phyloP scores from a whole-genome alignment of 2,797 vertebrate species.

The Diplodus puntazzo region DNA sequence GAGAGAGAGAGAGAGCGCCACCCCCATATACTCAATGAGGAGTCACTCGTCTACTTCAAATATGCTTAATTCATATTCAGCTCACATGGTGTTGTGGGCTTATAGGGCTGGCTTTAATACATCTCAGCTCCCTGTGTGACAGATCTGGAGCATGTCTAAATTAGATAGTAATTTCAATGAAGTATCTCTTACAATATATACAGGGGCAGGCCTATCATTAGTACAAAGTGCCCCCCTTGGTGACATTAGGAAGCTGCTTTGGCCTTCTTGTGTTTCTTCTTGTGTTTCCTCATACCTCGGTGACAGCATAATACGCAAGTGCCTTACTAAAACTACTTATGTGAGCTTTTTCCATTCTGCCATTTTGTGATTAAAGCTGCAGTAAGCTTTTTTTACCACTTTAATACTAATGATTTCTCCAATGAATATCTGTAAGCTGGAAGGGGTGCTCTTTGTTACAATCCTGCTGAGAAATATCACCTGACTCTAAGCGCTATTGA shows the following conservation, averaged over 20 bases:
- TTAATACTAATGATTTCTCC: no score
- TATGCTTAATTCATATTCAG: conserved; percentile 60
- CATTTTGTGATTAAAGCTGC: background rate
- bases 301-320: background rate
- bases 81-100: conserved; percentile 40
- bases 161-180: conserved; percentile 69
- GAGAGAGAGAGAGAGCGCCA: conserved; percentile 29
- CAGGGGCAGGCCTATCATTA: conserved; percentile 57
- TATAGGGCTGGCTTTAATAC: conserved; percentile 59
- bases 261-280: conserved; percentile 26
- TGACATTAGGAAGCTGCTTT: conserved; percentile 19
- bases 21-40: conserved; percentile 43
- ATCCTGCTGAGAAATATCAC: background rate
- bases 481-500: background rate
- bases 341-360: background rate
- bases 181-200: conserved; percentile 49
- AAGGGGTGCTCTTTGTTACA: no score
- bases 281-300: background rate
- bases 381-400: background rate
- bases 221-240: conserved; percentile 30
- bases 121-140: conserved; percentile 54
- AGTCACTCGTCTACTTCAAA: conserved; percentile 50
- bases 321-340: background rate
- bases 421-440: background rate
- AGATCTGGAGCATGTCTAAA: conserved; percentile 65